Base-by-base conservation (phyloP, 1,140 invertebrate genomes). In the Caerostris darwini region DNA sequence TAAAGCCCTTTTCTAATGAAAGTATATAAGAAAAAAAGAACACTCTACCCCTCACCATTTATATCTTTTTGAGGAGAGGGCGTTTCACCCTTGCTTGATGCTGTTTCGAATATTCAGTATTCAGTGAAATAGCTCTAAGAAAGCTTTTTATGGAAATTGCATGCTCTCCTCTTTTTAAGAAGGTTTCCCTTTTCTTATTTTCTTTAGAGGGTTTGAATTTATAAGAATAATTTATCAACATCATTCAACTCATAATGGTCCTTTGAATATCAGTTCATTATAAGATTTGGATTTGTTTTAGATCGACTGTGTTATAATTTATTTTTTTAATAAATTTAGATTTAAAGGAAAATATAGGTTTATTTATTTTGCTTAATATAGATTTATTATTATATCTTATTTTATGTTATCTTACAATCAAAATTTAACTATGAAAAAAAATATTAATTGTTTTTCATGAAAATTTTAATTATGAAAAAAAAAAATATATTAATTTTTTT, bases 181-280 rank as follows among this genome's bases (percentile, higher is more conserved):
- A 77, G 50, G 12, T 77, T 3, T 34, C 50, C 50, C 50, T 19
- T 77, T 77, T 50, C 8, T 5, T 34, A 3, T 61, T 61, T 61
- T 50, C 34, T 6, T 34, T 34, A 34, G 50, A 77, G 34, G 19
- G 34, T 34, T 77, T 5, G 34, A 77, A 77, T 77, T 77, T 77
- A 53, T 77, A 77, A 77, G 34, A 19, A 53, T 77, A 77, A 77
- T 77, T 14, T 77, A 77, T 77, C 71, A 53, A 53, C 7, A 77
- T 77, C 71, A 8, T 77, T 77, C 50, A 50, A 50, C 71, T 77
- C 5, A 53, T 7, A 77, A 77, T 77, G n/a, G 7, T 34, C 3
- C 71, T 77, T 77, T 53, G 19, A 77, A 34, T 12, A 50, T 77
- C 8, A 50, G 19, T 77, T 77, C 71, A 77, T 77, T 53, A 77